Evolutionary conservation across 2,888 invertebrate species (phyloP).

Genomic region (Diogma glabrata): DNA sequence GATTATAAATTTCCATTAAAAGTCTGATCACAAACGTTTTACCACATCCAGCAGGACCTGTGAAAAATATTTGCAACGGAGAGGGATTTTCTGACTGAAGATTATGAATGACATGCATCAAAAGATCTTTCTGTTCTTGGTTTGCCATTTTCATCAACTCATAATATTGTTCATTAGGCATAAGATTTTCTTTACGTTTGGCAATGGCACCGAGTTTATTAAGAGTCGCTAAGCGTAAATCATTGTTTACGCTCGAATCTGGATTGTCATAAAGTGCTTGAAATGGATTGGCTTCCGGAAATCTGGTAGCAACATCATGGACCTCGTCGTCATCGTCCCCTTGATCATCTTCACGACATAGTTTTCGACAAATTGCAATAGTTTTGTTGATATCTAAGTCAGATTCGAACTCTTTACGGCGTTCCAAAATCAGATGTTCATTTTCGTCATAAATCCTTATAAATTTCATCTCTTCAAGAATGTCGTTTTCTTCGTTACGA

Average conservation of each 20-base stretch:
- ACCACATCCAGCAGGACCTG: not conserved
- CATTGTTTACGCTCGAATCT: too few species aligned
- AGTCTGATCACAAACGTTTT: conserved; percentile 1
- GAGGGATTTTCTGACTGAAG: conserved; percentile 12
- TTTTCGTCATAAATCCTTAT: too few species aligned
- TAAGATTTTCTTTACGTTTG: conserved; percentile 22
- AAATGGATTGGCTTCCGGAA: too few species aligned
- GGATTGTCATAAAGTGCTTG: too few species aligned
- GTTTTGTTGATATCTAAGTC: conserved; percentile 25
- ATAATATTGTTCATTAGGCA: conserved; percentile 19
- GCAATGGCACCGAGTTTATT: too few species aligned
- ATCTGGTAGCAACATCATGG: conserved; percentile 16
- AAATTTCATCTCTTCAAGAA: too few species aligned
- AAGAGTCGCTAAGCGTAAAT: too few species aligned
- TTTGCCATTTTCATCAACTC: conserved; percentile 20
- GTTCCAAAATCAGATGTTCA: too few species aligned
- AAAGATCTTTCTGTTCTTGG: conserved; percentile 17
- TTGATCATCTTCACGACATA: conserved; percentile 19
- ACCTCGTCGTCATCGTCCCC: conserved; percentile 16
- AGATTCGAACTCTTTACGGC: too few species aligned
- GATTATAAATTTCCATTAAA: conserved; percentile 1
- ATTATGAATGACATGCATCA: too few species aligned
- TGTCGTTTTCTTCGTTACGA: too few species aligned
- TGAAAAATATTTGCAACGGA: conserved; percentile 18
- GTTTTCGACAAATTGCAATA: conserved; percentile 21